These are phyloP conservation scores for Platycercus adscitus DNA, from an alignment of 2,113 vertebrate genomes.

Conservation along the genomic window DNA sequence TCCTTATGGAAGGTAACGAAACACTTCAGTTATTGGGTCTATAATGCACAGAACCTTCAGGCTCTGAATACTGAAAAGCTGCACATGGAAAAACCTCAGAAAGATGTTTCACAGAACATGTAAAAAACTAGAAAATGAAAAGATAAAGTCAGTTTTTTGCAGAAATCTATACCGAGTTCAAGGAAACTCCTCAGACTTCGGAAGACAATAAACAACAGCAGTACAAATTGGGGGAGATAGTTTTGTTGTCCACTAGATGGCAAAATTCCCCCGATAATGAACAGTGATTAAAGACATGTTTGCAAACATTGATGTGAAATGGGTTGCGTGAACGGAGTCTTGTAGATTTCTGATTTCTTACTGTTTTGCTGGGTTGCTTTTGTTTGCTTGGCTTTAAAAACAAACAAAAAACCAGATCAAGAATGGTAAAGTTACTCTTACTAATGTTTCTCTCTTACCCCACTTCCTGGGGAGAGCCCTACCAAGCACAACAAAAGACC, in stretches of 20 bases:
- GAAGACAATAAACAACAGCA: neutral
- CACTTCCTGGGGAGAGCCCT: neutral
- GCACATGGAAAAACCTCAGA: neutral
- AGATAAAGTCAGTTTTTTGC: neutral
- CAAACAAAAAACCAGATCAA: neutral
- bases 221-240: neutral
- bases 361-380: neutral
- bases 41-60: neutral
- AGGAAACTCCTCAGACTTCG: neutral
- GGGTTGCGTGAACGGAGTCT: neutral
- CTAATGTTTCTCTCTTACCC: neutral
- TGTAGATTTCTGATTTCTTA: neutral
- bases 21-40: neutral
- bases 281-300: neutral
- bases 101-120: neutral
- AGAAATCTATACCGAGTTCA: neutral
- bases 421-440: neutral
- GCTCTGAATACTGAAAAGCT: neutral
- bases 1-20: neutral
- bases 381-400: neutral
- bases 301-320: neutral
- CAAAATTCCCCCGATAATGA: neutral
- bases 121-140: neutral
- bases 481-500: neutral
- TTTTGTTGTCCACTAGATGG: slow-evolving; percentile 30